Evolutionary conservation across 2,113 vertebrate genomes (phyloP).

Genomic region (Nyctereutes procyonoides): DNA sequence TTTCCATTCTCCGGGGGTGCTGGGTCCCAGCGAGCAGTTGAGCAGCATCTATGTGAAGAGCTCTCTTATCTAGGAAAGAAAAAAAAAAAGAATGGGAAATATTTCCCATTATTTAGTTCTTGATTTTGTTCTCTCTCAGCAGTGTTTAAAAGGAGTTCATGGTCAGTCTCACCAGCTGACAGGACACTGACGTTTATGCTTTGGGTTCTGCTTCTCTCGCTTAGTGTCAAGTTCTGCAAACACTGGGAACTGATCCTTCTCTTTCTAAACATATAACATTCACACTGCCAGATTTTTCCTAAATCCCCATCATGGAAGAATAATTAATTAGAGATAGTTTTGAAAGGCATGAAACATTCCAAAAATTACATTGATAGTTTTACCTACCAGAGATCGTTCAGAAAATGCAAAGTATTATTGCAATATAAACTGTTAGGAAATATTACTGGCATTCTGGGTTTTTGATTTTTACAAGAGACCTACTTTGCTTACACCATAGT

Average conservation of each 20-base stretch:
- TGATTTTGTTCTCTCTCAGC: neutral
- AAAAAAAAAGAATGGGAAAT: neutral
- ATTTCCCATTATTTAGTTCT: slow-evolving; percentile 12
- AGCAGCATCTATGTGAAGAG: neutral
- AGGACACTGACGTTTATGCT: neutral
- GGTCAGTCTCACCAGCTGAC: neutral
- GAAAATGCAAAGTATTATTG: slow-evolving; percentile 6
- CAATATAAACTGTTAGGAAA: slow-evolving; percentile 40
- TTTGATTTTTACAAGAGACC: slow-evolving; percentile 10
- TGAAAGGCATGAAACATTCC: neutral
- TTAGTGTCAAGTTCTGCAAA: neutral
- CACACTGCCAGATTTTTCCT: neutral
- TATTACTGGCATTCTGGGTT: neutral
- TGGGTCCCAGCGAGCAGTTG: neutral
- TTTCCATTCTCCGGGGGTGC: neutral
- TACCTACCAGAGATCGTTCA: neutral
- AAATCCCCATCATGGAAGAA: neutral
- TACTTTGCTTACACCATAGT: neutral
- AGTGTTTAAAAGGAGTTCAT: neutral
- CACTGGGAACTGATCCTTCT: neutral
- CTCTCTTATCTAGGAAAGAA: neutral
- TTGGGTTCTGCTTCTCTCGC: neutral
- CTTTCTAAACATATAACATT: neutral
- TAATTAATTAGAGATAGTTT: slow-evolving; percentile 8
- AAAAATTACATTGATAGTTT: neutral